A percentile compares a stretch with the other conserved stretches of the same genome.
phyloP scores from a whole-genome alignment of 2,113 vertebrate species.

The Sterrhoptilus dennistouni region DNA sequence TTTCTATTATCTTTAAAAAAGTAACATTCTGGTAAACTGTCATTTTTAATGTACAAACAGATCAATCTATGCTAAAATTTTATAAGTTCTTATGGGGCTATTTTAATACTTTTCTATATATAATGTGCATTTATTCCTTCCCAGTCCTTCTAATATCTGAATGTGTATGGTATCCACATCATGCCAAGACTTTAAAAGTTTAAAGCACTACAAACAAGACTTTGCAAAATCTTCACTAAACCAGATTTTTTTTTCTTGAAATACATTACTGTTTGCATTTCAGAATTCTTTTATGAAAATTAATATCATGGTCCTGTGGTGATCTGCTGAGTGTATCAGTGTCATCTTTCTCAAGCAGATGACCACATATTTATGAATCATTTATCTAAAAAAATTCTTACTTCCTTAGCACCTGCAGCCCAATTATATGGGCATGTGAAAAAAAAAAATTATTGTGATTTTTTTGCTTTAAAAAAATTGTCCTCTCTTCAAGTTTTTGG shows the following conservation, averaged over 20 bases:
- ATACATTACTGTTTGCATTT: conserved; percentile 38
- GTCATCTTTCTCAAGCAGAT: conserved; percentile 13
- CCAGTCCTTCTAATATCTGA: background rate
- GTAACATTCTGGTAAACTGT: background rate
- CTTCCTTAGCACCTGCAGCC: background rate
- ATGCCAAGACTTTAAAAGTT: conserved; percentile 1
- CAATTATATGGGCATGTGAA: background rate
- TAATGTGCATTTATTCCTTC: background rate
- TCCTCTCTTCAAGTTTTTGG: conserved; percentile 8
- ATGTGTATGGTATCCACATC: background rate
- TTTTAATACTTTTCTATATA: background rate
- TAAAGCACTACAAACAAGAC: conserved; percentile 33
- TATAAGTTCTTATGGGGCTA: background rate
- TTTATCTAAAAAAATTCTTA: conserved; percentile 24
- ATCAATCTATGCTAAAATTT: background rate
- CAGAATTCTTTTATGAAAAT: conserved; percentile 39
- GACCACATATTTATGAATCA: conserved; percentile 18
- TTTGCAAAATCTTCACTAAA: conserved; percentile 39
- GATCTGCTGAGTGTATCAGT: background rate
- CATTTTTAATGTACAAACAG: background rate
- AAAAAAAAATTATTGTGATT: conserved; percentile 5
- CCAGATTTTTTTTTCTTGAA: conserved; percentile 26
- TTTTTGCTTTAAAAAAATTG: background rate
- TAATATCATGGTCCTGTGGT: background rate
- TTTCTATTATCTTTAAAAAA: background rate